Evolutionary conservation across 2,888 invertebrate genomes (phyloP).

Genomic region (Anticlea derivata): DNA sequence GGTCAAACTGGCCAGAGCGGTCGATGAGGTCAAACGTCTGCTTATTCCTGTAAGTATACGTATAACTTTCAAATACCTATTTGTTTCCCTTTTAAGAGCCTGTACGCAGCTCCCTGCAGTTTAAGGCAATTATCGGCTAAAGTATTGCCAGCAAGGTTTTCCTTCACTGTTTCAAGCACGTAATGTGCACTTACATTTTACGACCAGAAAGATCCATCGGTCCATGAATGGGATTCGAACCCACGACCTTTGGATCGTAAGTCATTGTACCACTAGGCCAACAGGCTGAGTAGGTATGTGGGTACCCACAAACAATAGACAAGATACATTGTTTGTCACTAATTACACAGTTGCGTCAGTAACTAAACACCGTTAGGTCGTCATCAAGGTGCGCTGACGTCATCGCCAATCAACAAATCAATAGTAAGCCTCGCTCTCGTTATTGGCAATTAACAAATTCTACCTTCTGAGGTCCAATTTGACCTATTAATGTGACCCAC

Average conservation of each 20-base stretch:
- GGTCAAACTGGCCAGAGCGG: constrained; percentile 96
- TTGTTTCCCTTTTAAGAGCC: too few species aligned
- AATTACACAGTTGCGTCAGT: constrained; percentile 24
- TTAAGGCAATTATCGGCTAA: too few species aligned
- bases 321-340: constrained; percentile 14
- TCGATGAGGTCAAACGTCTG: constrained; percentile 98
- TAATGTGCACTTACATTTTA: too few species aligned
- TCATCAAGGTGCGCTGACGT: constrained; percentile 41
- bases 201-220: too few species aligned
- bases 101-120: too few species aligned
- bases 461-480: constrained; percentile 41
- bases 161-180: too few species aligned
- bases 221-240: too few species aligned
- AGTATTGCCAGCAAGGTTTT: too few species aligned
- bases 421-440: constrained; percentile 46
- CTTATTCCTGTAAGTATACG: constrained; percentile 95
- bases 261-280: too few species aligned
- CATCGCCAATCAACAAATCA: constrained; percentile 45
- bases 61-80: too few species aligned
- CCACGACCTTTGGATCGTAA: too few species aligned
- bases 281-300: background rate
- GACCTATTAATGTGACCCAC: constrained; percentile 30
- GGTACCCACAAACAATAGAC: constrained; percentile 7
- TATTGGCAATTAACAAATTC: constrained; percentile 52
- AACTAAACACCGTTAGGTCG: constrained; percentile 36